Percentiles rank a stretch among this genome's conserved stretches.
Evolutionary conservation across 2,797 vertebrate genomes (phyloP).

Genomic region (Pseudotriccus pelzelni): DNA sequence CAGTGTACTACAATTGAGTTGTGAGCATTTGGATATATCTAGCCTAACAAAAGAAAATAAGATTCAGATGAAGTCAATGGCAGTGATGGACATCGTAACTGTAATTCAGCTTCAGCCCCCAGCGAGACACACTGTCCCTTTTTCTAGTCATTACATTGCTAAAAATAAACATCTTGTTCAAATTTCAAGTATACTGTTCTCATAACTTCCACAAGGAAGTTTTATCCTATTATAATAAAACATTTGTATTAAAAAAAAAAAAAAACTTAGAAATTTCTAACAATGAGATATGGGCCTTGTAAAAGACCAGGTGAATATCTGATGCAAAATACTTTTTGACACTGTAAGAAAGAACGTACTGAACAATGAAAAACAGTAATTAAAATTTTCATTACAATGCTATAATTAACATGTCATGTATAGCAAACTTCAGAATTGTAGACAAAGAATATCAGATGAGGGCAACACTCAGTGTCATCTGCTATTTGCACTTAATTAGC

Average conservation of each 20-base stretch:
- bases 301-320: background rate
- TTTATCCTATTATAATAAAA: background rate
- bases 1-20: background rate
- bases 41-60: background rate
- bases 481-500: slow-evolving; percentile 10
- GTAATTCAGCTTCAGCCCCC: background rate
- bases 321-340: background rate
- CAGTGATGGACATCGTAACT: background rate
- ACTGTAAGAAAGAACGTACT: background rate
- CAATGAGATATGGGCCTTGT: background rate
- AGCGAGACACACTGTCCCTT: fast-evolving
- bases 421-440: background rate
- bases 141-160: background rate
- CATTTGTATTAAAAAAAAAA: background rate
- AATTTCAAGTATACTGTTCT: background rate
- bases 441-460: background rate
- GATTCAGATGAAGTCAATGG: background rate
- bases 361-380: slow-evolving; percentile 21
- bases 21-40: background rate
- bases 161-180: background rate
- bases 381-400: slow-evolving; percentile 22
- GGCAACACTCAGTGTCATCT: background rate
- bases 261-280: background rate
- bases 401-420: background rate
- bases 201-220: background rate